Evolutionary conservation across 2,113 vertebrate genomes (phyloP).

Genomic region (Apodemus sylvaticus): DNA sequence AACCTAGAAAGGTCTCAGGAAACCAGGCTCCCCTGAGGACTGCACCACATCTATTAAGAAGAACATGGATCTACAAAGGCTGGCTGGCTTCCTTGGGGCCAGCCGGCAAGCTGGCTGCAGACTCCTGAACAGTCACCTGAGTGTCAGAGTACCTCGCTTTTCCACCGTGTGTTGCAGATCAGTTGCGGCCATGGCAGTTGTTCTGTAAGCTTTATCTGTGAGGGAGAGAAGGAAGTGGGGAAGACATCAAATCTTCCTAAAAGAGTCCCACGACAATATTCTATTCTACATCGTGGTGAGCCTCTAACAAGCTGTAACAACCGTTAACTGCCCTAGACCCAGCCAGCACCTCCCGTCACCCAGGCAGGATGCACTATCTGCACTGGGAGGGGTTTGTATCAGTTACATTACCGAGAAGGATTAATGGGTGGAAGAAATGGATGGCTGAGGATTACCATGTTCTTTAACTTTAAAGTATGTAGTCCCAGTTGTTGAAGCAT

Average conservation of each 20-base stretch:
- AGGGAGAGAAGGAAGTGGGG: background rate
- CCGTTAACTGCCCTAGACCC: background rate
- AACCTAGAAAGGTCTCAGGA: background rate
- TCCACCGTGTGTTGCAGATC: fast-evolving
- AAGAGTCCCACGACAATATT: background rate
- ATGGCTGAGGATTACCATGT: constrained; percentile 88
- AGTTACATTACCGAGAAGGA: background rate
- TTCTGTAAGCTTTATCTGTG: background rate
- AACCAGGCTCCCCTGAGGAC: background rate
- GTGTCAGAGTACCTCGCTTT: background rate
- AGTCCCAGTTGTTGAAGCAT: constrained; percentile 86
- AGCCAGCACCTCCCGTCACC: background rate
- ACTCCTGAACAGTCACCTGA: background rate
- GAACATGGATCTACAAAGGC: background rate
- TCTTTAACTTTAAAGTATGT: constrained; percentile 93
- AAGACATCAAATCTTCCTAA: background rate
- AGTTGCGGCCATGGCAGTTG: background rate
- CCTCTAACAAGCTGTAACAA: background rate
- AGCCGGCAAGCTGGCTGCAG: background rate
- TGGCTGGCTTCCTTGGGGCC: background rate
- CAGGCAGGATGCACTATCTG: background rate
- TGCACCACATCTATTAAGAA: background rate
- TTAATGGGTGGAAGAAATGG: background rate
- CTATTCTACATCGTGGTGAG: too few species aligned
- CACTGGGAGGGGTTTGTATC: background rate